Evolutionary conservation across 2,113 vertebrate genomes (phyloP).

Genomic region (Panthera uncia): DNA sequence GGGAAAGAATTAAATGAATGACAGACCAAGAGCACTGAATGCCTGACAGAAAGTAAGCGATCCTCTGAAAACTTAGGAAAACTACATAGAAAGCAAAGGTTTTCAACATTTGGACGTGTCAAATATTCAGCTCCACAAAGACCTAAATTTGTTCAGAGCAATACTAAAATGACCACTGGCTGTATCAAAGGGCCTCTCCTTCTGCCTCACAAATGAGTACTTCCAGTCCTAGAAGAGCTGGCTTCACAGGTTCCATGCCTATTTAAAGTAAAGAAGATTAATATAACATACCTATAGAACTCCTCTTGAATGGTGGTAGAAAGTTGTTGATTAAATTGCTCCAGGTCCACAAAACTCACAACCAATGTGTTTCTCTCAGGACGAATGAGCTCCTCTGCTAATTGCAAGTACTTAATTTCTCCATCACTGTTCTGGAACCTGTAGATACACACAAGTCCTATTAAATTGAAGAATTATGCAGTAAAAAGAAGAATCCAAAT

Average conservation of each 20-base stretch:
- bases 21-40: not conserved
- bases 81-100: not conserved
- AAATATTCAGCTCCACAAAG: not conserved
- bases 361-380: conserved; percentile 96
- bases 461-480: not conserved
- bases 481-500: conserved; percentile 4
- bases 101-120: not conserved
- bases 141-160: not conserved
- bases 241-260: not conserved
- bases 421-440: conserved; percentile 95
- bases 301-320: conserved; percentile 98
- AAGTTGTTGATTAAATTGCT: conserved; percentile 98
- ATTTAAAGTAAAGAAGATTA: conserved; percentile 7
- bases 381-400: conserved; percentile 96
- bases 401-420: conserved; percentile 94
- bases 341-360: conserved; percentile 96
- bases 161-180: not conserved
- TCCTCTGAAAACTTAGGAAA: not conserved
- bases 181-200: not conserved
- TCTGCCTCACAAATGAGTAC: not conserved
- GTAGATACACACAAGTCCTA: not conserved
- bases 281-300: conserved; percentile 91
- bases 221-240: not conserved
- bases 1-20: not conserved
- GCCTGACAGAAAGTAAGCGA: not conserved